Percentiles rank a stretch among this genome's conserved stretches.
These are phyloP conservation scores for Ciconia nigra DNA, from an alignment of 2,797 vertebrate genomes.

Conservation along the genomic window DNA sequence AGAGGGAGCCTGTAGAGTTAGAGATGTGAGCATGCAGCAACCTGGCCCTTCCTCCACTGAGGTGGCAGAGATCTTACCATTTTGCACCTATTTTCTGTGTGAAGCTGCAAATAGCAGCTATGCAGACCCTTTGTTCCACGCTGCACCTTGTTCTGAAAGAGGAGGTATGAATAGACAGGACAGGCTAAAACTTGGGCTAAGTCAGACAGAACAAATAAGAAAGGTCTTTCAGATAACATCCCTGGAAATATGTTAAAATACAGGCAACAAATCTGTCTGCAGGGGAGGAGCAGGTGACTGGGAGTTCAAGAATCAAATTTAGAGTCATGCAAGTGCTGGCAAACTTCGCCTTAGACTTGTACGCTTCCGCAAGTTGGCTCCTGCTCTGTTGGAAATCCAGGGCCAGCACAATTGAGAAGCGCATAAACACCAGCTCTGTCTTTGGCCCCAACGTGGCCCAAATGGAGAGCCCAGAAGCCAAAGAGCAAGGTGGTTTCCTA, in stretches of 20 bases:
- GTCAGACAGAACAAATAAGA: neutral
- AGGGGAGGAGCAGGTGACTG: neutral
- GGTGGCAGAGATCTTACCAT: neutral
- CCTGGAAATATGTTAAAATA: neutral
- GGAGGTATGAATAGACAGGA: neutral
- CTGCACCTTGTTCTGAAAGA: neutral
- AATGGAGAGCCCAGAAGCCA: neutral
- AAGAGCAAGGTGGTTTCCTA: neutral
- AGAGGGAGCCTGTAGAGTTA: neutral
- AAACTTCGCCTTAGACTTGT: neutral
- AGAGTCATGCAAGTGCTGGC: neutral
- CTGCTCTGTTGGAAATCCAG: neutral
- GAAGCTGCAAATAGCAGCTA: neutral
- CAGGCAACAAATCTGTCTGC: neutral
- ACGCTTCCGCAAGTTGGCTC: rapidly evolving
- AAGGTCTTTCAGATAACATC: neutral
- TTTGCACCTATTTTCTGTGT: rapidly evolving
- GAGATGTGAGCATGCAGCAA: neutral
- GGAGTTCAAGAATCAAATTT: neutral
- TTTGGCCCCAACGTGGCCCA: neutral
- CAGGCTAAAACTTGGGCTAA: neutral
- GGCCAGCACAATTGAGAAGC: too few relatives aligned
- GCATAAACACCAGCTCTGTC: neutral
- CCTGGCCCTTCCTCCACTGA: neutral
- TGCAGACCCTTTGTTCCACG: neutral